These are phyloP conservation scores for Trilocha varians DNA, from an alignment of 2,888 invertebrate species.

Conservation along the genomic window DNA sequence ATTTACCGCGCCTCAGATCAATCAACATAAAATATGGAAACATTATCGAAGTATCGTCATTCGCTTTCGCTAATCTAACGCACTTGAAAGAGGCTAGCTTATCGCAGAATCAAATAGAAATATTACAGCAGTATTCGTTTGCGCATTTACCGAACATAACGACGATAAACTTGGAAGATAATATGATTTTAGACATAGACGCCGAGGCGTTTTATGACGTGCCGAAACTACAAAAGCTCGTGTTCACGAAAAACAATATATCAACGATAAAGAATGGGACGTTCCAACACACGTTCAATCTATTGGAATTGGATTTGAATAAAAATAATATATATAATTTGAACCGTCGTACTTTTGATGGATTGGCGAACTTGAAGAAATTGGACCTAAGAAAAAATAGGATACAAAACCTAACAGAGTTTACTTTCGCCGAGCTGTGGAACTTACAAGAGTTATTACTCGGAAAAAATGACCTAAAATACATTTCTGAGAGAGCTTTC, in stretches of 20 bases:
- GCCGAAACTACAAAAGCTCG: slow-evolving; percentile 81
- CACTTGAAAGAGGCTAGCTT: slow-evolving; percentile 78
- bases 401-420: slow-evolving; percentile 84
- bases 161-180: slow-evolving; percentile 81
- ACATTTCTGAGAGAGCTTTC: slow-evolving; percentile 84
- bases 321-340: slow-evolving; percentile 82
- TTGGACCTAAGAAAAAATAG: slow-evolving; percentile 83
- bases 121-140: slow-evolving; percentile 79
- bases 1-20: slow-evolving; percentile 76
- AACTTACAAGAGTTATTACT: slow-evolving; percentile 79
- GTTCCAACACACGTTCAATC: slow-evolving; percentile 80
- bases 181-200: slow-evolving; percentile 82
- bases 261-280: slow-evolving; percentile 88
- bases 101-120: slow-evolving; percentile 79
- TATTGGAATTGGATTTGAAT: slow-evolving; percentile 87
- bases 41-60: slow-evolving; percentile 78
- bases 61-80: slow-evolving; percentile 82
- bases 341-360: slow-evolving; percentile 84
- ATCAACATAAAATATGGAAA: slow-evolving; percentile 82
- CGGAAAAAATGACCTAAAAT: slow-evolving; percentile 79
- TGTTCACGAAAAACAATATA: slow-evolving; percentile 89
- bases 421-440: slow-evolving; percentile 85
- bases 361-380: slow-evolving; percentile 80
- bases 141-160: slow-evolving; percentile 81
- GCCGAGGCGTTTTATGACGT: slow-evolving; percentile 82